Evolutionary conservation across 2,888 invertebrate species (phyloP).

Genomic region (Pasiphila rectangulata): DNA sequence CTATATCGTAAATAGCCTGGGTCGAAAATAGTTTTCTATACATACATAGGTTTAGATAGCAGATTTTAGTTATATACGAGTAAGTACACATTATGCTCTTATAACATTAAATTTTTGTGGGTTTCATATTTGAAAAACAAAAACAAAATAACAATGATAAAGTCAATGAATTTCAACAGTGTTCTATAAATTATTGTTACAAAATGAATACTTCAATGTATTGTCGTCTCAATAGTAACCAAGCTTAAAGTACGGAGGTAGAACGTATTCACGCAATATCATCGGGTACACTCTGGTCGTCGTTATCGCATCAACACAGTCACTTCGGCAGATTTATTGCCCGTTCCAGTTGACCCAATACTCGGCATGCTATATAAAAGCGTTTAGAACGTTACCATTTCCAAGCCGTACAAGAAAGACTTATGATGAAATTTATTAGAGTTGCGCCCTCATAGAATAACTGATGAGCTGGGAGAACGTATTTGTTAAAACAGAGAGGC

Average conservation of each 20-base stretch:
- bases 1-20: too few species aligned
- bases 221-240: neutral
- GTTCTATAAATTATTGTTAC: too few species aligned
- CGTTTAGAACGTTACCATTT: slow-evolving; percentile 47
- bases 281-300: slow-evolving; percentile 51
- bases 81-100: too few species aligned
- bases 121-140: too few species aligned
- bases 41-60: too few species aligned
- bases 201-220: too few species aligned
- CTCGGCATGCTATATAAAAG: slow-evolving; percentile 47
- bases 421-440: slow-evolving; percentile 44
- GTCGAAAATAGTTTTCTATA: too few species aligned
- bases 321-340: slow-evolving; percentile 61
- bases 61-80: too few species aligned
- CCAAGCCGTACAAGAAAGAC: slow-evolving; percentile 39
- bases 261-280: slow-evolving; percentile 59
- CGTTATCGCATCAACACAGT: slow-evolving; percentile 60
- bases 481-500: slow-evolving; percentile 25
- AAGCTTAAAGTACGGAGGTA: slow-evolving; percentile 31
- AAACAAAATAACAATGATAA: too few species aligned
- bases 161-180: too few species aligned
- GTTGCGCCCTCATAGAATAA: slow-evolving; percentile 34
- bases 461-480: slow-evolving; percentile 27
- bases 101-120: too few species aligned
- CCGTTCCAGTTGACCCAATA: slow-evolving; percentile 51